Evolutionary conservation across 2,888 invertebrate species (phyloP).

Genomic region (Leptopilina syphax): DNA sequence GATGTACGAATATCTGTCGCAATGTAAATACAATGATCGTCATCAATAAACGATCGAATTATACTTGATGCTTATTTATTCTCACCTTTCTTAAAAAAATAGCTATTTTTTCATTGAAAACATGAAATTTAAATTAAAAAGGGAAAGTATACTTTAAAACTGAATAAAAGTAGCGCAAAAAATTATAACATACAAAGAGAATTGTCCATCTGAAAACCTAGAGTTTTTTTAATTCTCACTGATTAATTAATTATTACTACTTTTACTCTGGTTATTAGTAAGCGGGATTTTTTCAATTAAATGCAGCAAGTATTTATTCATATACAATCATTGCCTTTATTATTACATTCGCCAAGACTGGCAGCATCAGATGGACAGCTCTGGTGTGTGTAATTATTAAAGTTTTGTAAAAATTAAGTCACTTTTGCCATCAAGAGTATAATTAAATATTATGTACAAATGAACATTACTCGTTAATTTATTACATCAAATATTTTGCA

Average conservation of each 20-base stretch:
- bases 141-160: too few species aligned
- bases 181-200: constrained; percentile 38
- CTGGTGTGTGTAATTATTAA: constrained; percentile 47
- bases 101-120: too few species aligned
- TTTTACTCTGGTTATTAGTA: too few species aligned
- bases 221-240: not conserved
- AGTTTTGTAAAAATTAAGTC: constrained; percentile 71
- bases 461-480: constrained; percentile 72
- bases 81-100: not conserved
- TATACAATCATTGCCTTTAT: constrained; percentile 56
- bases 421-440: constrained; percentile 73
- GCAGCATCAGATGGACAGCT: constrained; percentile 41
- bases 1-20: constrained; percentile 58
- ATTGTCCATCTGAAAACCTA: constrained; percentile 36
- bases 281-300: not conserved
- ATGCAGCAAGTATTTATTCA: constrained; percentile 39
- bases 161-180: constrained; percentile 1
- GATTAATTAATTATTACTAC: too few species aligned
- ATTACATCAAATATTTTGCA: constrained; percentile 75
- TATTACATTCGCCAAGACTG: constrained; percentile 39
- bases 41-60: constrained; percentile 67
- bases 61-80: constrained; percentile 39
- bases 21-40: constrained; percentile 70
- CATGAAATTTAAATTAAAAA: too few species aligned
- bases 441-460: constrained; percentile 76